Evolutionary conservation across 2,797 vertebrate species (phyloP).

Genomic region (Neostethus bicornis): DNA sequence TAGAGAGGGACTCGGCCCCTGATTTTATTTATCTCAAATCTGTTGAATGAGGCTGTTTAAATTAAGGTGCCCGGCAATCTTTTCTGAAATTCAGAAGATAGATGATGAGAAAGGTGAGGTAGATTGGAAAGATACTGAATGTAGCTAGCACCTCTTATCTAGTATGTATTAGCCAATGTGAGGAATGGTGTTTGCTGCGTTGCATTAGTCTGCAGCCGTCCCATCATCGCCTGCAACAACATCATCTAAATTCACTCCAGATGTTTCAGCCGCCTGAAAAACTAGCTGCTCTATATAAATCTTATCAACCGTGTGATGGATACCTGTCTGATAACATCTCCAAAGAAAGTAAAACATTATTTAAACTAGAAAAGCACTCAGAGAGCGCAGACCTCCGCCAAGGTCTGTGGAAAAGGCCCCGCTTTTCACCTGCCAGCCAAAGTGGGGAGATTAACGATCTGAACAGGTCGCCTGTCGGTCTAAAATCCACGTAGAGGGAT

Average conservation of each 20-base stretch:
- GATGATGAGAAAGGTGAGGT: constrained; percentile 47
- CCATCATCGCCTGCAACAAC: constrained; percentile 78
- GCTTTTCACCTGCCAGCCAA: too few relatives aligned
- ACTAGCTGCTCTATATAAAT: constrained; percentile 79
- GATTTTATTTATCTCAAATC: constrained; percentile 82
- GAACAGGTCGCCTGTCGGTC: too few relatives aligned
- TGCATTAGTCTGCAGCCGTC: constrained; percentile 72
- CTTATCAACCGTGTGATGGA: constrained; percentile 77
- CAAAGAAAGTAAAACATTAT: constrained; percentile 52
- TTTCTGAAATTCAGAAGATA: constrained; percentile 30
- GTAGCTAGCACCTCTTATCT: constrained; percentile 74
- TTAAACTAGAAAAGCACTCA: too few relatives aligned
- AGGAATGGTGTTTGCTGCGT: constrained; percentile 73
- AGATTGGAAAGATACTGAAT: constrained; percentile 53
- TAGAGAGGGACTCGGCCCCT: constrained; percentile 69
- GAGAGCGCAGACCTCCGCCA: too few relatives aligned
- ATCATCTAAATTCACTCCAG: constrained; percentile 81
- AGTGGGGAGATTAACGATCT: too few relatives aligned
- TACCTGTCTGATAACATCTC: constrained; percentile 77
- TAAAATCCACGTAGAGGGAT: too few relatives aligned
- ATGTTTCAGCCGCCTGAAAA: constrained; percentile 78
- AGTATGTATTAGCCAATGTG: constrained; percentile 59
- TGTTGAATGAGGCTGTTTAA: constrained; percentile 69
- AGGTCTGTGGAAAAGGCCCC: too few relatives aligned
- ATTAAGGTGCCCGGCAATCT: constrained; percentile 29